Evolutionary conservation across 64 coral and sea anemone species (phyloP).

Genomic region (Anthopleura sola): DNA sequence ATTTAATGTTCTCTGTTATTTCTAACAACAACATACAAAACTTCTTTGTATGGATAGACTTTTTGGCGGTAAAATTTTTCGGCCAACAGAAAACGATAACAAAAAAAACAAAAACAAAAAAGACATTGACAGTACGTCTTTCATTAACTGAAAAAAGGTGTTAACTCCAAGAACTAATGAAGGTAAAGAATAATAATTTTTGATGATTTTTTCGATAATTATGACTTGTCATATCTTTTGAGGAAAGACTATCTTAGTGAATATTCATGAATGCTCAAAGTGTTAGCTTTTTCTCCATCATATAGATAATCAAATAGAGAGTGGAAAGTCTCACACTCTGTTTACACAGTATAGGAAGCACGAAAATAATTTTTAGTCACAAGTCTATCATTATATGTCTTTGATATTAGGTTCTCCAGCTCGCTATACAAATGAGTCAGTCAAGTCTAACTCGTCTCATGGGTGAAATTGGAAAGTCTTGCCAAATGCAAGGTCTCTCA

Average conservation of each 20-base stretch:
- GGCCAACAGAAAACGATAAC: neutral
- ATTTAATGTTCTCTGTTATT: neutral
- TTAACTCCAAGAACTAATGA: neutral
- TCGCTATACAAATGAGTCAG: neutral
- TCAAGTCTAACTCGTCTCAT: neutral
- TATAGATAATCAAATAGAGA: neutral
- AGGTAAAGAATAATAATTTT: neutral
- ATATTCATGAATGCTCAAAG: neutral
- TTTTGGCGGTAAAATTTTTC: neutral
- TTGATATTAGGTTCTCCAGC: neutral
- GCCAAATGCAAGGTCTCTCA: neutral
- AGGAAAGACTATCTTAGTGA: neutral
- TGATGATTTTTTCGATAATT: neutral
- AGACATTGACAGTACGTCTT: no score
- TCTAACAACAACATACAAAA: neutral
- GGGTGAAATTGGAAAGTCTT: neutral
- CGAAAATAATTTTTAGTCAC: neutral
- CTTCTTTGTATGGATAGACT: neutral
- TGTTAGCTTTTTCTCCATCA: no score
- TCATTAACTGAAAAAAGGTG: neutral
- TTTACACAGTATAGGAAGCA: neutral
- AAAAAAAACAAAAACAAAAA: neutral
- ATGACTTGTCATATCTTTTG: neutral
- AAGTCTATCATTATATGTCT: neutral
- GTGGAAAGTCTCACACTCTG: neutral